phyloP scores from a whole-genome alignment of 2,888 invertebrate genomes.

The Aelia acuminata region DNA sequence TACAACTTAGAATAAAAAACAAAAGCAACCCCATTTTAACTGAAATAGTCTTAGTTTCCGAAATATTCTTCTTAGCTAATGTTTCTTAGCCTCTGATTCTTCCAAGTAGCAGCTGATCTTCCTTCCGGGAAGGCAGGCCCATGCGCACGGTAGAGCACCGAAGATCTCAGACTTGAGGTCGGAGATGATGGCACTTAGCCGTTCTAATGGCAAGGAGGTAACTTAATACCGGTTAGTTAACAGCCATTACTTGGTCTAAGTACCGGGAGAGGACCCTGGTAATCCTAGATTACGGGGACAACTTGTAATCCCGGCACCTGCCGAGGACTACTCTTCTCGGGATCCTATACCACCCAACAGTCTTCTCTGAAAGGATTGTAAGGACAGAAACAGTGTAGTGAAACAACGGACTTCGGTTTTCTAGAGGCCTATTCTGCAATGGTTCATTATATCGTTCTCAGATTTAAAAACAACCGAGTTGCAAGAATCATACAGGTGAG shows the following conservation, averaged over 20 bases:
- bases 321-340: background rate
- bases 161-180: background rate
- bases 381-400: background rate
- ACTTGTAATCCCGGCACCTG: background rate
- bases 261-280: background rate
- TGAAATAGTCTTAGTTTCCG: no score
- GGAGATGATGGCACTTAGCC: background rate
- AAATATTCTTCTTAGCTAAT: no score
- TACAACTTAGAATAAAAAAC: no score
- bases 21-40: no score
- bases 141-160: background rate
- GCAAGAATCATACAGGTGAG: no score
- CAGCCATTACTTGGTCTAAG: background rate
- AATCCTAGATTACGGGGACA: background rate
- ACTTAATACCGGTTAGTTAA: background rate
- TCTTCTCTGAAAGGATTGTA: background rate
- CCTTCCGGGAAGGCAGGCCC: background rate
- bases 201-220: background rate
- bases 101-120: background rate
- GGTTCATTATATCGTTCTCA: no score
- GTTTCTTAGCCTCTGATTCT: background rate
- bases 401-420: background rate
- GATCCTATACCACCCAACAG: background rate
- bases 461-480: no score
- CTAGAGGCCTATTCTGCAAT: no score